Conservation (phyloP, 37 sponge, comb jelly and placozoan genomes). For the Agelas oroides region DNA sequence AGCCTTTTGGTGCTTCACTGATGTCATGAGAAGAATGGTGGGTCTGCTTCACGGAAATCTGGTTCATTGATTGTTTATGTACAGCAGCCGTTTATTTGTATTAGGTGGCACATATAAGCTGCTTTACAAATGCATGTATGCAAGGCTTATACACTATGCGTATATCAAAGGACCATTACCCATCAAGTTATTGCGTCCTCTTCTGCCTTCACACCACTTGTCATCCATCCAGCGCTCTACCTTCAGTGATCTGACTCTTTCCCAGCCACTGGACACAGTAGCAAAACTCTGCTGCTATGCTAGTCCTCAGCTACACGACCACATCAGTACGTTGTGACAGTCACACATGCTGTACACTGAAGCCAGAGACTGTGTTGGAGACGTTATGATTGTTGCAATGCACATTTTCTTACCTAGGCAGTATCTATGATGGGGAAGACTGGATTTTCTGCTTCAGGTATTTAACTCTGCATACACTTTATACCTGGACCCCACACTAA, state of each 20-base stretch:
- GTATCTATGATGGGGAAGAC: slow-evolving; percentile 4
- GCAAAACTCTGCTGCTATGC: slow-evolving; percentile 29
- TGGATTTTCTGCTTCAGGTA: slow-evolving; percentile 58
- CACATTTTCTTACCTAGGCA: neutral
- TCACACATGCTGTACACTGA: neutral
- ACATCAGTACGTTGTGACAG: slow-evolving; percentile 45
- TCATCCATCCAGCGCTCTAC: neutral
- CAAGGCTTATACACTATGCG: too few species aligned
- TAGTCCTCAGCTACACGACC: slow-evolving; percentile 8
- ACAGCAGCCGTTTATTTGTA: neutral
- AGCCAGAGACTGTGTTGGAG: too few species aligned
- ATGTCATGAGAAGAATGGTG: slow-evolving; percentile 31
- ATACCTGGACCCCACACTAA: too few species aligned
- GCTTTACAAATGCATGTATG: neutral
- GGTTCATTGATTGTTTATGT: too few species aligned
- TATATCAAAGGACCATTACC: too few species aligned
- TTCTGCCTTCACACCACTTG: too few species aligned
- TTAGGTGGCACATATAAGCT: neutral
- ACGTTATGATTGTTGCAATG: too few species aligned
- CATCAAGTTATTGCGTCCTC: too few species aligned
- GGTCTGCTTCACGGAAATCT: neutral
- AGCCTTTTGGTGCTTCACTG: slow-evolving; percentile 63
- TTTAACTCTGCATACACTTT: too few species aligned
- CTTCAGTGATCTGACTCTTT: slow-evolving; percentile 42
- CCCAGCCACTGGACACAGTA: slow-evolving; percentile 12